Evolutionary conservation across 2,113 vertebrate genomes (phyloP).

Genomic region (Ceuthmochares aereus): DNA sequence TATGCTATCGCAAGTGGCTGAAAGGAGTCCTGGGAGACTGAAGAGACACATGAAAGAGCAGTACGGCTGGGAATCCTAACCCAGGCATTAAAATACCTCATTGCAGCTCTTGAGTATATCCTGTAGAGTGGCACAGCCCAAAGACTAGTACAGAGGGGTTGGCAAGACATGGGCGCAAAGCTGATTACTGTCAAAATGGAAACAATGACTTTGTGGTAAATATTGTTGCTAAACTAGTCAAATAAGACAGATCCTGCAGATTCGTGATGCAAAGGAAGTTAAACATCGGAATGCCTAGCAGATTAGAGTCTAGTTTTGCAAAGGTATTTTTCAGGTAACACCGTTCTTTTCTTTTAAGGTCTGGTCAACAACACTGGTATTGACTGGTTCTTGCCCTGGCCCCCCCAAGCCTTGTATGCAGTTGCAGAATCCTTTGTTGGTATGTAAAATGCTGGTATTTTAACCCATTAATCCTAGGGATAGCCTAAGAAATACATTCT

Average conservation of each 20-base stretch:
- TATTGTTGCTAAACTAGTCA: neutral
- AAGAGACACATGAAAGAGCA: rapidly evolving
- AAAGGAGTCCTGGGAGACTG: neutral
- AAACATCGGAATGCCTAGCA: neutral
- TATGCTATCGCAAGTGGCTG: neutral
- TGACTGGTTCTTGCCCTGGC: constrained; percentile 97
- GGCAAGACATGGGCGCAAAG: neutral
- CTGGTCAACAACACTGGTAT: constrained; percentile 97
- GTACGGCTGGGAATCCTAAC: neutral
- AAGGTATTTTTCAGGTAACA: neutral
- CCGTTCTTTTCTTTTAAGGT: constrained; percentile 75
- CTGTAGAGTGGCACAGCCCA: neutral
- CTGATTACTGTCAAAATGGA: neutral
- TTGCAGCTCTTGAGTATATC: neutral
- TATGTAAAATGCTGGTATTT: constrained; percentile 66
- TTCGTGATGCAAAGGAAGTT: neutral
- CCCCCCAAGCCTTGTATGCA: constrained; percentile 88
- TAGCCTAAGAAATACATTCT: neutral
- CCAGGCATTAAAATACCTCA: neutral
- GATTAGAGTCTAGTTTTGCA: neutral
- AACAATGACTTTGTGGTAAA: neutral
- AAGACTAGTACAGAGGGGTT: neutral
- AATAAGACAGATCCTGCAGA: neutral
- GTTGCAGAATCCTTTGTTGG: constrained; percentile 92
- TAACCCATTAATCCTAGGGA: neutral